Percentiles rank a stretch among this genome's conserved stretches.
These are phyloP conservation scores for Ranitomeya variabilis DNA, from an alignment of 2,113 vertebrate genomes.

Conservation along the genomic window DNA sequence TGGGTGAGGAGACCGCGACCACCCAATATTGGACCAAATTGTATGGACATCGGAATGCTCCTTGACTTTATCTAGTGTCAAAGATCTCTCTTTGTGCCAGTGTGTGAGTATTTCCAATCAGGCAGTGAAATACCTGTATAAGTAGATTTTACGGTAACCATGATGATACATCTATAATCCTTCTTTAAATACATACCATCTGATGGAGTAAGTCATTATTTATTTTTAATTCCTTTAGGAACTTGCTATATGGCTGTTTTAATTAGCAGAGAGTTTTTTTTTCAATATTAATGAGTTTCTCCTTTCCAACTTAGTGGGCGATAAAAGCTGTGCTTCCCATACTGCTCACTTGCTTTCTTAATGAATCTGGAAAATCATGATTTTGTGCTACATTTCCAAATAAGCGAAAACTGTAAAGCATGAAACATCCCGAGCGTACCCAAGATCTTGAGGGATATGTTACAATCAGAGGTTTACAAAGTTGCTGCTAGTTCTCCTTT, in stretches of 20 bases:
- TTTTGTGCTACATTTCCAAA: neutral
- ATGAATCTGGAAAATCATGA: conserved; percentile 11
- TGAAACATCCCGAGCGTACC: neutral
- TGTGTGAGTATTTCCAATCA: neutral
- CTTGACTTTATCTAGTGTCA: neutral
- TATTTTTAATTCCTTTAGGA: conserved; percentile 15
- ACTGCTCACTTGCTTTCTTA: conserved; percentile 2
- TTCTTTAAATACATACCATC: conserved; percentile 1
- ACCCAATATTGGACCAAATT: too few relatives aligned
- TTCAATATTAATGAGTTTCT: conserved; percentile 33
- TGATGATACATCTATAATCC: neutral
- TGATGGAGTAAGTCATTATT: neutral
- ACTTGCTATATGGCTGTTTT: neutral
- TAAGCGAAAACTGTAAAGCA: neutral
- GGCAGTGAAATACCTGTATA: conserved; percentile 11
- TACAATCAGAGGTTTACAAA: neutral
- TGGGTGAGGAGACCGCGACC: too few relatives aligned
- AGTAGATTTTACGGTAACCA: neutral
- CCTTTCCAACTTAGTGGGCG: conserved; percentile 26
- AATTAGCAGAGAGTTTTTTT: neutral
- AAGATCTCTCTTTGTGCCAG: neutral
- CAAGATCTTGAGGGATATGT: neutral
- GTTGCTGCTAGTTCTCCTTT: neutral
- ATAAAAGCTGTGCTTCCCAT: conserved; percentile 46
- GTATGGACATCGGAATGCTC: too few relatives aligned